phyloP scores from a whole-genome alignment of 1,140 invertebrate genomes.

The Chrysomallon squamiferum region DNA sequence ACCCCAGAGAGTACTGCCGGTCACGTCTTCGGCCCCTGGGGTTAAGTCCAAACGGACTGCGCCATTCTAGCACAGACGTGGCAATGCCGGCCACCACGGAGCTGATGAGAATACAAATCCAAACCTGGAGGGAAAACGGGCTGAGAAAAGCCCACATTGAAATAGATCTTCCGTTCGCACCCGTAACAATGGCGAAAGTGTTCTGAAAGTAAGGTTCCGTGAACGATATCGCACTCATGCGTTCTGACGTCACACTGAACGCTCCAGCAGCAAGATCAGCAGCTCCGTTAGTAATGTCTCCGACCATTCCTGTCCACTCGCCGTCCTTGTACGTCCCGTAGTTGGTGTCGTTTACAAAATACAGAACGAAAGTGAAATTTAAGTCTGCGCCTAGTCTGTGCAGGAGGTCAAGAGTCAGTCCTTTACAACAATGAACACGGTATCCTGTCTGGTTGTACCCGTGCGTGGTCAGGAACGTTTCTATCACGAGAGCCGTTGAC shows the following conservation, averaged over 20 bases:
- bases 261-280: slow-evolving; percentile 90
- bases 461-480: slow-evolving; percentile 30
- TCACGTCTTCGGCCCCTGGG: slow-evolving; percentile 91
- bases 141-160: slow-evolving; percentile 85
- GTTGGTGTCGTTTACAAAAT: slow-evolving; percentile 73
- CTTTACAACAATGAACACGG: slow-evolving; percentile 81
- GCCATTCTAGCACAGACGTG: slow-evolving; percentile 91
- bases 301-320: slow-evolving; percentile 84
- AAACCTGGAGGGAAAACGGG: slow-evolving; percentile 85
- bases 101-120: slow-evolving; percentile 89
- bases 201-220: slow-evolving; percentile 88
- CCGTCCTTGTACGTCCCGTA: slow-evolving; percentile 45
- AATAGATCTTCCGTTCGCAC: slow-evolving; percentile 71
- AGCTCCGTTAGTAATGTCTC: slow-evolving; percentile 82
- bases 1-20: slow-evolving; percentile 83
- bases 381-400: slow-evolving; percentile 82
- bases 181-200: slow-evolving; percentile 68
- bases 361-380: slow-evolving; percentile 86
- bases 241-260: slow-evolving; percentile 79
- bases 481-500: slow-evolving; percentile 9
- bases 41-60: slow-evolving; percentile 89
- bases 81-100: slow-evolving; percentile 88
- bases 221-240: slow-evolving; percentile 78
- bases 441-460: slow-evolving; percentile 45
- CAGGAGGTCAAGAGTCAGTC: slow-evolving; percentile 85